Base-by-base conservation (phyloP, 1,140 invertebrate species). In the Lerema accius region DNA sequence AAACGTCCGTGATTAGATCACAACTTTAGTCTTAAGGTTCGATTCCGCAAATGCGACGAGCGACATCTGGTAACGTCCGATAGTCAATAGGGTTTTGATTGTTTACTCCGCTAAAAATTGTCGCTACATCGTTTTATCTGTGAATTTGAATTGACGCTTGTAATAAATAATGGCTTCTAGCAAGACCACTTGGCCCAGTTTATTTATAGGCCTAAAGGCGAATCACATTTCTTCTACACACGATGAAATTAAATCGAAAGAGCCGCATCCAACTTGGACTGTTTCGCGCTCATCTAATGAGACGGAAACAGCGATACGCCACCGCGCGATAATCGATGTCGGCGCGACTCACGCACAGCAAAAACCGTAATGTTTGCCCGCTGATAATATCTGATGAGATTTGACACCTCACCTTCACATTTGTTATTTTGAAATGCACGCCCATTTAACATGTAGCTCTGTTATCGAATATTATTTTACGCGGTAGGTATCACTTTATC, bases 221-320 rank as follows among this genome's bases (percentile, higher is more conserved):
- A 32, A 32, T 7, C 6, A 1, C 3, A 32, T 5, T 32, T 5
- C 9, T 32, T 32, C 6, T 32, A 32, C 9, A 32, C 28, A 32
- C 28, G 6, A 4, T 5, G 4, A 32, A 32, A 7, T 9, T 4
- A 32, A 4, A 32, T 7, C 28, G 28, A 32, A 32, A 32, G 65
- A 14, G 48, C 37, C 46, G 13, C 16, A 43, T 49, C 35, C 37
- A 45, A 62, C 32, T 42, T 17, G 50, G 32, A 35, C 11, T 7
- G 49, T 42, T 53, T 9, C 37, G 56, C n/a, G 46, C 63, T 40
- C 28, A 60, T 26, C 66, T 70, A 82, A 84, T 84, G 82, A 81
- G 73, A 78, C 72, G 82, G 82, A 84, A 82, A 80, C 71, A 61
- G 46, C 42, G 61, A 55, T 55, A 55, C 11, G 50, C 4, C n/a